Conservation (phyloP, 1,140 invertebrate genomes). For the Babylonia areolata region DNA sequence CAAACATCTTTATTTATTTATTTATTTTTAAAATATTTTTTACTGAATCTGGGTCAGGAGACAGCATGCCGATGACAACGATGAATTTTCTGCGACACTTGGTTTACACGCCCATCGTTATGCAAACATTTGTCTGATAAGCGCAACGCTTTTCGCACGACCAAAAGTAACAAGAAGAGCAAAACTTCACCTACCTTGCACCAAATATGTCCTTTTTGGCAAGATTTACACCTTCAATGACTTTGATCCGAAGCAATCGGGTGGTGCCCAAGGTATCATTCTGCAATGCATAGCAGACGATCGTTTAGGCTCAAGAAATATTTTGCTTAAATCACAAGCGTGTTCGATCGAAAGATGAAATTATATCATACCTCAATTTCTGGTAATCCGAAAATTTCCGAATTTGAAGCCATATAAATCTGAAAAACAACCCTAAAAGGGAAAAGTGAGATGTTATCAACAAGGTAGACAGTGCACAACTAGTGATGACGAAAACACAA, state of each 20-base stretch:
- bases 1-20: too few species aligned
- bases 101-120: not conserved
- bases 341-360: slow-evolving; percentile 12
- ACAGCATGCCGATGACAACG: not conserved
- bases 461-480: slow-evolving; percentile 27
- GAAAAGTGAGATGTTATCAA: slow-evolving; percentile 15
- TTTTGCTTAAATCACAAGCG: slow-evolving; percentile 6
- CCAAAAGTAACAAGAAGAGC: not conserved
- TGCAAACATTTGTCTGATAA: not conserved
- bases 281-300: slow-evolving; percentile 55
- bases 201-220: slow-evolving; percentile 99
- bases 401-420: slow-evolving; percentile 54
- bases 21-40: too few species aligned
- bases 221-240: slow-evolving; percentile 91
- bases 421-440: slow-evolving; percentile 8
- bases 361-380: slow-evolving; percentile 28
- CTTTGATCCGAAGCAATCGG: slow-evolving; percentile 74
- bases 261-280: slow-evolving; percentile 58
- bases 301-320: slow-evolving; percentile 22
- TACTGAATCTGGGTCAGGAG: not conserved
- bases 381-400: slow-evolving; percentile 55
- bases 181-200: slow-evolving; percentile 83
- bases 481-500: slow-evolving; percentile 37
- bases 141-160: not conserved
- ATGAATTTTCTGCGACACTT: not conserved